phyloP scores from a whole-genome alignment of 2,797 vertebrate species.

The Hapalemur alaotrensis region DNA sequence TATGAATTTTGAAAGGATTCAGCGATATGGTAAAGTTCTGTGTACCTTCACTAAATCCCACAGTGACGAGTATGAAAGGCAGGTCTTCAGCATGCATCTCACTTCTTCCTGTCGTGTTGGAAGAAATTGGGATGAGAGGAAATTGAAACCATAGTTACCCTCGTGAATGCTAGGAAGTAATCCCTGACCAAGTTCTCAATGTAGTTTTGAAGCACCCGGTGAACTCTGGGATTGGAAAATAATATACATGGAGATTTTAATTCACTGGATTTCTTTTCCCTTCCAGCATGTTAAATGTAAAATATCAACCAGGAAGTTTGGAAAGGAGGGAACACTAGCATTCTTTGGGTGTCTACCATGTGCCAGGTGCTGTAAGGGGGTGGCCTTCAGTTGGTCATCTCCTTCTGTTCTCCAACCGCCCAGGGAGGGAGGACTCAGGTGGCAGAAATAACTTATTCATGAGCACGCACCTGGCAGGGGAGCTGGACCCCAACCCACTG shows the following conservation, averaged over 20 bases:
- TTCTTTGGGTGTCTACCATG: not conserved
- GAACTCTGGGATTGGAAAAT: not conserved
- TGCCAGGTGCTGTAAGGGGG: accelerated
- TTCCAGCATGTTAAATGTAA: not conserved
- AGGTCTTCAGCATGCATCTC: not conserved
- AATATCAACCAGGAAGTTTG: not conserved
- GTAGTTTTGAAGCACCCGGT: not conserved
- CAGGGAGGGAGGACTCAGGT: not conserved
- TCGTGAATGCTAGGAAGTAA: not conserved
- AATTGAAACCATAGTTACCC: not conserved
- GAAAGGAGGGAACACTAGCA: not conserved
- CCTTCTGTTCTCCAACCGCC: too few relatives aligned
- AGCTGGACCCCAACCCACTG: not conserved
- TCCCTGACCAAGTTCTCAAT: accelerated
- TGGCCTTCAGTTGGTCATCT: not conserved
- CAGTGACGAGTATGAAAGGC: not conserved
- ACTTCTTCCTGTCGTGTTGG: slow-evolving; percentile 38
- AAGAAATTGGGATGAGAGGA: not conserved
- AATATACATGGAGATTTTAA: not conserved
- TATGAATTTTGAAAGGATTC: slow-evolving; percentile 48
- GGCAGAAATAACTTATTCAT: not conserved
- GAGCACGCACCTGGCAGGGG: not conserved
- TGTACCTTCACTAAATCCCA: slow-evolving; percentile 40
- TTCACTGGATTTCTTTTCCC: not conserved
- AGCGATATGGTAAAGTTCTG: slow-evolving; percentile 9